Evolutionary conservation across 2,888 invertebrate genomes (phyloP).

Genomic region (Thyatira batis): DNA sequence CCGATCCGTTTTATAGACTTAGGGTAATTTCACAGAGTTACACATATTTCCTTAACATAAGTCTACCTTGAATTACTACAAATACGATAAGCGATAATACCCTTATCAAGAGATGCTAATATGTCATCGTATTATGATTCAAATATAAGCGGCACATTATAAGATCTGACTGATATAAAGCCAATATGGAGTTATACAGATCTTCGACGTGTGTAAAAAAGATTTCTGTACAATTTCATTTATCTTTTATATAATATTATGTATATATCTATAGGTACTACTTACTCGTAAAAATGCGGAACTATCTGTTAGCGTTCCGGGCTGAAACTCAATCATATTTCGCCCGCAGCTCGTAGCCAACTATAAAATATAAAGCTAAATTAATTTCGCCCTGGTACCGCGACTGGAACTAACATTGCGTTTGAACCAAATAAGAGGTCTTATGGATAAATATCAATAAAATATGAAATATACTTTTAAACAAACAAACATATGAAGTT

Average conservation of each 20-base stretch:
- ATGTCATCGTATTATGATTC: slow-evolving; percentile 23
- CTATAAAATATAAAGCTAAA: too few species aligned
- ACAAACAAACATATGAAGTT: slow-evolving; percentile 6
- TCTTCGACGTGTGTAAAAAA: slow-evolving; percentile 17
- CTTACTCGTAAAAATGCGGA: too few species aligned
- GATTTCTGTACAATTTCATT: slow-evolving; percentile 22
- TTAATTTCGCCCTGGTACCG: too few species aligned
- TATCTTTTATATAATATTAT: too few species aligned
- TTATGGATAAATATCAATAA: slow-evolving; percentile 2
- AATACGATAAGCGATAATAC: slow-evolving; percentile 10
- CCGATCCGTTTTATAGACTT: too few species aligned
- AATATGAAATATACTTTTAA: background rate
- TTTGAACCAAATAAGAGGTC: too few species aligned
- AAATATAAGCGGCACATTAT: slow-evolving; percentile 8
- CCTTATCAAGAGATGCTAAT: slow-evolving; percentile 24
- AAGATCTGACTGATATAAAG: slow-evolving; percentile 1
- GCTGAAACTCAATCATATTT: too few species aligned
- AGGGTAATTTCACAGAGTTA: too few species aligned
- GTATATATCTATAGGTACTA: too few species aligned
- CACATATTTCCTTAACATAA: background rate
- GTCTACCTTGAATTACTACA: slow-evolving; percentile 3
- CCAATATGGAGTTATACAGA: slow-evolving; percentile 6
- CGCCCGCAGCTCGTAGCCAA: too few species aligned
- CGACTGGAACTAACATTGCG: too few species aligned
- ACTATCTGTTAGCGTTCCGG: too few species aligned